A percentile compares a stretch with the other conserved stretches of the same genome.
phyloP scores from a whole-genome alignment of 92 coral and sea anemone genomes.

The Micromussa lordhowensis region DNA sequence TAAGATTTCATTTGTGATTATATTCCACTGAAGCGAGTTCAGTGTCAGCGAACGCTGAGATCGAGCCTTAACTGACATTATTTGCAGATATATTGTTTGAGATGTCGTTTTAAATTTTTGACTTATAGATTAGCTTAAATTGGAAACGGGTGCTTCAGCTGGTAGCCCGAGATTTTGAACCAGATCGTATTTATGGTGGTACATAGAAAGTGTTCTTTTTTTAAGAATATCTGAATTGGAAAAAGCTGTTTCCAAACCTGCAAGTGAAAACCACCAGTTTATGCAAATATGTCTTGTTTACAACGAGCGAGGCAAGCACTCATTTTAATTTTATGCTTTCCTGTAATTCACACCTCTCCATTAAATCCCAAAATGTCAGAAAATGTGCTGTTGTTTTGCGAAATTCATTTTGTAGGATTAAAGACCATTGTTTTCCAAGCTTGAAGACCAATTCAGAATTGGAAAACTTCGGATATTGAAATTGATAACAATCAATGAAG shows the following conservation, averaged over 20 bases:
- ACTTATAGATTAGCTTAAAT: neutral
- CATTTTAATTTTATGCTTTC: conserved; percentile 10
- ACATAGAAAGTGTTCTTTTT: conserved; percentile 9
- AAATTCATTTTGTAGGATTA: neutral
- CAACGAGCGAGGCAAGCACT: neutral
- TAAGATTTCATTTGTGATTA: neutral
- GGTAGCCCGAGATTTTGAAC: conserved; percentile 16
- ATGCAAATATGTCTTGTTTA: conserved; percentile 15
- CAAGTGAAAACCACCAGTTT: conserved; percentile 1
- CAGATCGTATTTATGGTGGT: conserved; percentile 32
- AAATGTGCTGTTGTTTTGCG: neutral
- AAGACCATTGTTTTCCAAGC: conserved; percentile 8
- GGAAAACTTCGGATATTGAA: neutral
- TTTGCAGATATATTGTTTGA: neutral
- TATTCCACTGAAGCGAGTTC: neutral
- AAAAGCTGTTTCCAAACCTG: neutral
- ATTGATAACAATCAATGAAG: conserved; percentile 14
- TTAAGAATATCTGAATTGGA: neutral
- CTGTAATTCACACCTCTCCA: conserved; percentile 11
- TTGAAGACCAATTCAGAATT: conserved; percentile 1
- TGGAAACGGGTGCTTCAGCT: conserved; percentile 10
- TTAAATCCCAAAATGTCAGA: neutral
- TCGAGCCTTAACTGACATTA: neutral
- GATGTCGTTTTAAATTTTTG: conserved; percentile 22
- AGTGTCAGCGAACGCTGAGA: neutral